Percentiles rank a stretch among this genome's conserved stretches.
Evolutionary conservation across 2,113 vertebrate species (phyloP).

Genomic region (Chrysemys picta): DNA sequence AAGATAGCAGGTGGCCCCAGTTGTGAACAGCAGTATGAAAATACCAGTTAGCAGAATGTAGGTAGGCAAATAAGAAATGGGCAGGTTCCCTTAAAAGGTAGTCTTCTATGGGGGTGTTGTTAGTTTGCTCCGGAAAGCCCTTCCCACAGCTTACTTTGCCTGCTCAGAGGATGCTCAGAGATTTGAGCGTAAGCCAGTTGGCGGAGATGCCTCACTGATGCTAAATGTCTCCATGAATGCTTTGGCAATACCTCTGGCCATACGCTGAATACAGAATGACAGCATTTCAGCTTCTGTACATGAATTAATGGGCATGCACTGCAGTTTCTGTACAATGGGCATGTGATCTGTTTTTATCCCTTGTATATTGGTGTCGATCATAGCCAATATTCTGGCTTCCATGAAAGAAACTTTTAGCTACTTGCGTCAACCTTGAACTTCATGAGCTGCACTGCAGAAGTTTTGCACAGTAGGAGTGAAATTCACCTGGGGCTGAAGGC

Average conservation of each 20-base stretch:
- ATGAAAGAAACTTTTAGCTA: background rate
- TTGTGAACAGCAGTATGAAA: background rate
- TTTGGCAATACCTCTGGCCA: background rate
- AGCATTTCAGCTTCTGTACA: background rate
- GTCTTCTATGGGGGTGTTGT: background rate
- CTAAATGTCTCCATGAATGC: background rate
- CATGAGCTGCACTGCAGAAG: background rate
- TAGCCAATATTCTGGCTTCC: background rate
- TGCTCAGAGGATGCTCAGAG: background rate
- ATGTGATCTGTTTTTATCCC: background rate
- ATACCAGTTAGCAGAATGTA: rapidly evolving
- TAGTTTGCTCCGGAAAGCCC: background rate
- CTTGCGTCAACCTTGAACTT: background rate
- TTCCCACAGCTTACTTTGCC: background rate
- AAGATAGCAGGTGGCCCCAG: background rate
- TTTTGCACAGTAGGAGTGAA: background rate
- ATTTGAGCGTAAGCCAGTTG: background rate
- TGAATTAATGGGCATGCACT: too few relatives aligned
- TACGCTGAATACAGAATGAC: background rate
- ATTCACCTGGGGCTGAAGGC: background rate
- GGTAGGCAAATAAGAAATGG: background rate
- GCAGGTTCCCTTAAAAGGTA: background rate
- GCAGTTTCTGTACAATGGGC: background rate
- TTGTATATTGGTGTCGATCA: background rate
- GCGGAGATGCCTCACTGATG: background rate